Conservation (phyloP, 2,113 vertebrate species). For the Falcunculus frontatus region DNA sequence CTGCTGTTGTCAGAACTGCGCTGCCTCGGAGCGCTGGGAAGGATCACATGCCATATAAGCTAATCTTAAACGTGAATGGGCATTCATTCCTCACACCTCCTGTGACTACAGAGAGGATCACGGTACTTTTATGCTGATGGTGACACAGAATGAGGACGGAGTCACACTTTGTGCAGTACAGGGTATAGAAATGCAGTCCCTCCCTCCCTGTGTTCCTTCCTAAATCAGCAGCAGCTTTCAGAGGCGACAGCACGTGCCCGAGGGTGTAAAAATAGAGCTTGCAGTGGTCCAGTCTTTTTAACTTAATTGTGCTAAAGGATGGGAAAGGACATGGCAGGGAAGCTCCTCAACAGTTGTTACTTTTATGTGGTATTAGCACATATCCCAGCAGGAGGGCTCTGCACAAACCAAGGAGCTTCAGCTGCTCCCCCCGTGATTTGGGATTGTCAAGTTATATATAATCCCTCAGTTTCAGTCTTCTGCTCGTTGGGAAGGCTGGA, state of each 20-base stretch:
- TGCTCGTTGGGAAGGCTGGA: not conserved
- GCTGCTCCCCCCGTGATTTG: not conserved
- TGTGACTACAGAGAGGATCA: not conserved
- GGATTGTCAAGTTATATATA: not conserved
- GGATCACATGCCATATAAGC: constrained; percentile 1
- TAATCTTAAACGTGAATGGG: constrained; percentile 42
- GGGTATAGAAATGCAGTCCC: not conserved
- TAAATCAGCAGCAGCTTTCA: not conserved
- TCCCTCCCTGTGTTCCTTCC: not conserved
- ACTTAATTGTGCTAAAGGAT: constrained; percentile 13
- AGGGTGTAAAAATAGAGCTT: constrained; percentile 1
- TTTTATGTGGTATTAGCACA: not conserved
- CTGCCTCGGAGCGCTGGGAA: not conserved
- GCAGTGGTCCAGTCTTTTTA: not conserved
- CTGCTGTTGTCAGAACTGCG: constrained; percentile 12
- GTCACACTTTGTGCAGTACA: not conserved
- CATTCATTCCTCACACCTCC: constrained; percentile 44
- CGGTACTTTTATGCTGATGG: not conserved
- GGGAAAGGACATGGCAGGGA: not conserved
- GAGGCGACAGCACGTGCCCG: not conserved
- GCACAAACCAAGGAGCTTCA: not conserved
- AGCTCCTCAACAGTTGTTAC: constrained; percentile 2
- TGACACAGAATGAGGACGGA: not conserved
- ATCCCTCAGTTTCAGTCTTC: not conserved
- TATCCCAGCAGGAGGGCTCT: not conserved